A percentile compares a stretch with the other conserved stretches of the same genome.
These are phyloP conservation scores for Phymanthus crucifer DNA, from an alignment of 92 coral and sea anemone genomes.

Conservation along the genomic window DNA sequence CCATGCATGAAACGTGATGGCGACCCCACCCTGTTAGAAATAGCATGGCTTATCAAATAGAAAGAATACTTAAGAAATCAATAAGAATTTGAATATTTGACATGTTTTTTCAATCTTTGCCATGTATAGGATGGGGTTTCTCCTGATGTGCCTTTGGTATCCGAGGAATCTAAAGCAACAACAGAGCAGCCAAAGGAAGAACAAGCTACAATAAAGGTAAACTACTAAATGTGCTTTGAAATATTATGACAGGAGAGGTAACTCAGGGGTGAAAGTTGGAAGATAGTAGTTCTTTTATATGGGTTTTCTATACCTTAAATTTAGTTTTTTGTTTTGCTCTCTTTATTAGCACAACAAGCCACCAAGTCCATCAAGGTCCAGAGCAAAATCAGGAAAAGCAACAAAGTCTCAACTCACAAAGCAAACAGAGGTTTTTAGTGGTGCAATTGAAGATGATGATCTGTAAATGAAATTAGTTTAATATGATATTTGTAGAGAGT, in stretches of 20 bases:
- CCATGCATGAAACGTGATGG: too few species aligned
- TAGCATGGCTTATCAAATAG: too few species aligned
- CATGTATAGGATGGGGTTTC: constrained; percentile 13
- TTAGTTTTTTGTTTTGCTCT: neutral
- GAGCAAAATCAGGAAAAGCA: constrained; percentile 23
- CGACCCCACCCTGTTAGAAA: too few species aligned
- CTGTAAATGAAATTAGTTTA: constrained; percentile 23
- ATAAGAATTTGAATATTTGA: too few species aligned
- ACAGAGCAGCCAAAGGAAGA: constrained; percentile 2
- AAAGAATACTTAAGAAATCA: too few species aligned
- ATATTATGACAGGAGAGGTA: too few species aligned
- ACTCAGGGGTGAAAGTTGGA: too few species aligned
- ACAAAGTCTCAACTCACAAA: constrained; percentile 12
- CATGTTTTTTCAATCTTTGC: neutral
- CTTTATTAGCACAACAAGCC: constrained; percentile 2
- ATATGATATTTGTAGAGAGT: neutral
- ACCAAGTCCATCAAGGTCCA: constrained; percentile 14
- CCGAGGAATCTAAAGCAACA: neutral
- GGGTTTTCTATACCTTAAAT: too few species aligned
- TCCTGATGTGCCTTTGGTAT: neutral
- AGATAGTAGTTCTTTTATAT: too few species aligned
- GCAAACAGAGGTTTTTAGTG: constrained; percentile 33
- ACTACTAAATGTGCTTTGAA: neutral
- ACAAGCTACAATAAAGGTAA: neutral
- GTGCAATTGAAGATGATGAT: constrained; percentile 69